Conservation (phyloP, 2,113 vertebrate genomes). For the Bujurquina vittata region DNA sequence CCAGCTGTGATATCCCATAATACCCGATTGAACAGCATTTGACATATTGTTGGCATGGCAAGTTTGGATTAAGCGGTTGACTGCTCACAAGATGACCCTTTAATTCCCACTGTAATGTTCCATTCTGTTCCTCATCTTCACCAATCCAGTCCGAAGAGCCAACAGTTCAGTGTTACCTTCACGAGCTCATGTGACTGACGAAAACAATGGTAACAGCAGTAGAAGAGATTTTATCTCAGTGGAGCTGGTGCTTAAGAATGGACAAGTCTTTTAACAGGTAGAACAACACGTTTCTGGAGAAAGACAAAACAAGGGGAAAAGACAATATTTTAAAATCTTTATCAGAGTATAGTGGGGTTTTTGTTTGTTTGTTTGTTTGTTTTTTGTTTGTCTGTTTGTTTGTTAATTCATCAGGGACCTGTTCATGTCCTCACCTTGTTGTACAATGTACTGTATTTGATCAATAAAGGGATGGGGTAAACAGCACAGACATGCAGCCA, state of each 20-base stretch:
- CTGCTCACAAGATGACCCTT: constrained; percentile 25
- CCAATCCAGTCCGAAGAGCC: background rate
- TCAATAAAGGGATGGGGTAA: constrained; percentile 19
- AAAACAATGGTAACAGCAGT: background rate
- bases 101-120: constrained; percentile 6
- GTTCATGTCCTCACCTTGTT: constrained; percentile 40
- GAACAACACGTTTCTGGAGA: background rate
- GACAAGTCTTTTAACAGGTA: constrained; percentile 6
- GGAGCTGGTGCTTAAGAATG: background rate
- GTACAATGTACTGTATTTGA: constrained; percentile 16
- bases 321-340: background rate
- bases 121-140: background rate
- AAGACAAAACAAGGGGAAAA: background rate
- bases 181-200: constrained; percentile 21
- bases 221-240: constrained; percentile 2
- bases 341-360: background rate
- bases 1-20: constrained; percentile 20
- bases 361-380: constrained; percentile 12
- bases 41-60: constrained; percentile 27
- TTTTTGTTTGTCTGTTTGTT: constrained; percentile 7
- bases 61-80: constrained; percentile 39
- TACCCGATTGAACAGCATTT: constrained; percentile 37
- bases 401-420: constrained; percentile 43
- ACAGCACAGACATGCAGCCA: constrained; percentile 32
- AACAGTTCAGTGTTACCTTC: constrained; percentile 20